Percentiles rank a stretch among this genome's conserved stretches.
phyloP scores from a whole-genome alignment of 1,140 invertebrate genomes.

The Bemisia tabaci region DNA sequence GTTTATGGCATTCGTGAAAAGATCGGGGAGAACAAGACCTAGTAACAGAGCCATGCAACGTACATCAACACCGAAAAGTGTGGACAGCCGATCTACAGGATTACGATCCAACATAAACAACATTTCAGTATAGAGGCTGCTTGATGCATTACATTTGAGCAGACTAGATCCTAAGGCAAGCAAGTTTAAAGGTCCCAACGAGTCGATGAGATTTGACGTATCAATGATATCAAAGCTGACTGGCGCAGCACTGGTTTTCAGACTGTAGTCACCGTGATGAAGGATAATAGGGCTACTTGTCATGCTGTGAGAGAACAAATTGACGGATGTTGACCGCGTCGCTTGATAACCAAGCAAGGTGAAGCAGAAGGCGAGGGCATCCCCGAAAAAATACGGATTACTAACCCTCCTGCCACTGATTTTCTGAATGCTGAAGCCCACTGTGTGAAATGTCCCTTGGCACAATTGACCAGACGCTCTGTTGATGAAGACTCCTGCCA shows the following conservation, averaged over 20 bases:
- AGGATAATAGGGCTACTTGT: neutral
- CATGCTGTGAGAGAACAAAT: neutral
- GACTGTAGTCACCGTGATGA: neutral
- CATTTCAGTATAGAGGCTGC: neutral
- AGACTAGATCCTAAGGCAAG: neutral
- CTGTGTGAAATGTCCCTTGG: neutral
- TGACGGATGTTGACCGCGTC: neutral
- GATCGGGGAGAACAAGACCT: neutral
- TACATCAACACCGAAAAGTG: neutral
- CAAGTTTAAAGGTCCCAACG: neutral
- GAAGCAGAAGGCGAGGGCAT: neutral
- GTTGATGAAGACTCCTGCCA: neutral
- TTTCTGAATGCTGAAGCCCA: neutral
- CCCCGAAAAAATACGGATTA: neutral
- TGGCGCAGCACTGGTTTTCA: neutral
- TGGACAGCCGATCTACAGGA: neutral
- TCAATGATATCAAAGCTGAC: neutral
- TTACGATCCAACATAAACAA: neutral
- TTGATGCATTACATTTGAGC: neutral
- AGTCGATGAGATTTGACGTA: neutral
- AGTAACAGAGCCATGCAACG: neutral
- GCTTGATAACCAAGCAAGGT: neutral
- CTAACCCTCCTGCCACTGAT: neutral
- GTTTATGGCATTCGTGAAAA: neutral
- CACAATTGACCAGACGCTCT: neutral